A percentile compares a stretch with the other conserved stretches of the same genome.
Conservation (phyloP, 2,888 invertebrate genomes). For the Acronicta aceris region DNA sequence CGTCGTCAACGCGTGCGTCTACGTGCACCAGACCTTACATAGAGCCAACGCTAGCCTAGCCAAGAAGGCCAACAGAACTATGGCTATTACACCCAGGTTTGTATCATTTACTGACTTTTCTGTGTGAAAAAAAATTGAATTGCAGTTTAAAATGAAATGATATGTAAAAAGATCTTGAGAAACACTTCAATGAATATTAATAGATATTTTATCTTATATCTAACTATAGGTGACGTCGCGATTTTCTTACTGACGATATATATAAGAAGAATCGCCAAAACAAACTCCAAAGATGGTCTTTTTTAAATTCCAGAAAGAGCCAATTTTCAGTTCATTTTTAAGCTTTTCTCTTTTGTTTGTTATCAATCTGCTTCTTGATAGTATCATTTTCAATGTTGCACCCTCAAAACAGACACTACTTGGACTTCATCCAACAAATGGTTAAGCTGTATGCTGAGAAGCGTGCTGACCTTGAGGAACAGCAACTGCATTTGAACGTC, state of each 20-base stretch:
- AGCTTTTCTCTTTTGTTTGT: too few relatives aligned
- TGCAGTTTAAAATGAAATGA: too few relatives aligned
- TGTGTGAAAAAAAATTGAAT: not conserved
- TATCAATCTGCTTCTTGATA: not conserved
- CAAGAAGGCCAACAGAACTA: slow-evolving; percentile 97
- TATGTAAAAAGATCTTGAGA: too few relatives aligned
- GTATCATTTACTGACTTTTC: slow-evolving; percentile 76
- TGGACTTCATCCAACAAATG: slow-evolving; percentile 99
- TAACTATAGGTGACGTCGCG: too few relatives aligned
- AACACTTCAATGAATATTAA: too few relatives aligned
- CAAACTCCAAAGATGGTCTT: too few relatives aligned
- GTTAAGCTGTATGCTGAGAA: slow-evolving; percentile 99
- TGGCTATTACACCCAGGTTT: slow-evolving; percentile 98
- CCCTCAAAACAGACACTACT: slow-evolving; percentile 92
- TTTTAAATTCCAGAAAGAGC: too few relatives aligned
- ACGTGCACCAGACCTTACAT: slow-evolving; percentile 99
- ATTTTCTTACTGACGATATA: too few relatives aligned
- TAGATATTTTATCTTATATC: too few relatives aligned
- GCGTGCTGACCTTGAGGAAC: slow-evolving; percentile 99
- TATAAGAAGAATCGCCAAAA: too few relatives aligned
- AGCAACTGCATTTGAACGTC: slow-evolving; percentile 99
- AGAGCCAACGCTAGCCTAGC: slow-evolving; percentile 97
- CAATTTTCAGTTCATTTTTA: too few relatives aligned
- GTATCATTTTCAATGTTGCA: not conserved
- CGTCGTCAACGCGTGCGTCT: slow-evolving; percentile 99